Conservation (phyloP, 2,113 vertebrate species). For the Amia ocellicauda region DNA sequence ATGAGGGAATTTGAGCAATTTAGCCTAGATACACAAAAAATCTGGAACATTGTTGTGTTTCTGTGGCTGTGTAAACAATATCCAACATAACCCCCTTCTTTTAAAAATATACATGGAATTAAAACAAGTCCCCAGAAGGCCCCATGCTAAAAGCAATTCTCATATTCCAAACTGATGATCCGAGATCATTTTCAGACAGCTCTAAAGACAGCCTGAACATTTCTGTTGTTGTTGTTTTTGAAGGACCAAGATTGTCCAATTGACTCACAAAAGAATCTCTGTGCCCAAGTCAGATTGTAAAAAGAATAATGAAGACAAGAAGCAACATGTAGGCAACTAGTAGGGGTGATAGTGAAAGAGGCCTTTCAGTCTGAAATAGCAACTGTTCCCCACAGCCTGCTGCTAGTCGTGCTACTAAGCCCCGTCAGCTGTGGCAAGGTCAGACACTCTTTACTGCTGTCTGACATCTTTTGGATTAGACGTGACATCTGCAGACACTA, state of each 20-base stretch:
- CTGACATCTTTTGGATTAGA: conserved; percentile 28
- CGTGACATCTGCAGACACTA: conserved; percentile 31
- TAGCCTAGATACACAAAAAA: background rate
- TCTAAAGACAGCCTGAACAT: background rate
- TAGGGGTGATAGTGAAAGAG: conserved; percentile 36
- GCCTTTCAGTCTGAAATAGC: conserved; percentile 32
- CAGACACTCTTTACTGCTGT: conserved; percentile 23
- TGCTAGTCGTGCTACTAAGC: conserved; percentile 10
- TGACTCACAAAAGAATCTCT: conserved; percentile 2
- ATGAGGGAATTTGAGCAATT: too few species aligned
- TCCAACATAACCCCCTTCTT: too few species aligned
- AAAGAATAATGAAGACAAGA: background rate
- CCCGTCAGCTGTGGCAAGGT: conserved; percentile 34
- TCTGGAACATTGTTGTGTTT: background rate
- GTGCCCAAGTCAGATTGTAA: background rate
- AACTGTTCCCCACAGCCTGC: conserved; percentile 27
- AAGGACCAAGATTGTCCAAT: background rate
- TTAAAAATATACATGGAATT: background rate
- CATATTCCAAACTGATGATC: background rate
- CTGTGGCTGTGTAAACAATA: background rate
- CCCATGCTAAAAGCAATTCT: background rate
- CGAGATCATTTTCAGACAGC: background rate
- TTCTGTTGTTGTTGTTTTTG: too few species aligned
- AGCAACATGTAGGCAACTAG: conserved; percentile 4
- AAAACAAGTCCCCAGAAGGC: background rate